phyloP scores from a whole-genome alignment of 2,113 vertebrate genomes.

The Rhodinocichla rosea region DNA sequence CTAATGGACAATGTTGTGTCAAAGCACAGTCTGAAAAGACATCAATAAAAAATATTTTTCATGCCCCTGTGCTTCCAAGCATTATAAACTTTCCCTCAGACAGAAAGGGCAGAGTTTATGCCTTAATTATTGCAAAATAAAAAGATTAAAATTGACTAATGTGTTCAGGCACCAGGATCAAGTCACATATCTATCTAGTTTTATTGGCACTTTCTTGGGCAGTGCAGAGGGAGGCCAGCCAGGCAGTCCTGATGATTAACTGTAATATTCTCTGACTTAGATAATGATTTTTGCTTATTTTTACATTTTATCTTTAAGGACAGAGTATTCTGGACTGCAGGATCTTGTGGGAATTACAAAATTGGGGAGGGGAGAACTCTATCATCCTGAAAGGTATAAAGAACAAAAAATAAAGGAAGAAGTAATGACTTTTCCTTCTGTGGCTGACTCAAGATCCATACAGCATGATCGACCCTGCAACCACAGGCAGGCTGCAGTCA shows the following conservation, averaged over 20 bases:
- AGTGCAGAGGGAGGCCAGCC: not conserved
- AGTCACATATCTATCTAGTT: constrained; percentile 48
- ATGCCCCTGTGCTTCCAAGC: not conserved
- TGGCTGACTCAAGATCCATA: not conserved
- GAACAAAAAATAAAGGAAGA: not conserved
- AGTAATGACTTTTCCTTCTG: not conserved
- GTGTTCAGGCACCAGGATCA: constrained; percentile 43
- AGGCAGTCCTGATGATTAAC: constrained; percentile 37
- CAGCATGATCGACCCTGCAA: not conserved
- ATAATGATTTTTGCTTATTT: not conserved
- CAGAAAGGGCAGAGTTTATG: constrained; percentile 40
- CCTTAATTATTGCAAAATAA: constrained; percentile 67
- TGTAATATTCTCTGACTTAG: not conserved
- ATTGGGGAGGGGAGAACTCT: not conserved
- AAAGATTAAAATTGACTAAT: constrained; percentile 69
- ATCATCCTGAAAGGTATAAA: not conserved
- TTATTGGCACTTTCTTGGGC: constrained; percentile 28
- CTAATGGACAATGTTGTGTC: not conserved
- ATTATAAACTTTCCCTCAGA: constrained; percentile 43
- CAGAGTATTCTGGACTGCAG: not conserved
- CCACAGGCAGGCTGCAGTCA: not conserved
- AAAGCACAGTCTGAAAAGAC: constrained; percentile 34
- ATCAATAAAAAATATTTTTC: constrained; percentile 15
- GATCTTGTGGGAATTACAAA: not conserved
- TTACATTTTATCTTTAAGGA: not conserved